phyloP scores from a whole-genome alignment of 2,888 invertebrate species.

The Phyllotreta cruciferae region DNA sequence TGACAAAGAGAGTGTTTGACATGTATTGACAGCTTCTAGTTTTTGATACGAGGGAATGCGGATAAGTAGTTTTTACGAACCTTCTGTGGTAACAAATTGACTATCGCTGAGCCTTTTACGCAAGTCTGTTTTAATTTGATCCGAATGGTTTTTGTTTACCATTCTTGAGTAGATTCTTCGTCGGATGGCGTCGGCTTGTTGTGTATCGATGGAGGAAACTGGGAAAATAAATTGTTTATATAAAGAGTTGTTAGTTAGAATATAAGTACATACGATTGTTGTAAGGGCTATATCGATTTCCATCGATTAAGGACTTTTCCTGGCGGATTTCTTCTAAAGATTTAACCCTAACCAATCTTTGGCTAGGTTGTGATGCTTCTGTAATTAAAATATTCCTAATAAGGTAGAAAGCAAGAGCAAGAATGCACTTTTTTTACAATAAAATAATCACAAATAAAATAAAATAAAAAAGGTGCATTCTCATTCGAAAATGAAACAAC shows the following conservation, averaged over 20 bases:
- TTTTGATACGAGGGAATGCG: too few relatives aligned
- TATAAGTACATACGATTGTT: not conserved
- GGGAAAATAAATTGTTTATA: not conserved
- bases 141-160: conserved; percentile 1
- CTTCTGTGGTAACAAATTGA: conserved; percentile 29
- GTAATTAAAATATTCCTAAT: conserved; percentile 43
- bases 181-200: conserved; percentile 49
- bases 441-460: too few relatives aligned
- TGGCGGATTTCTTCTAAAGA: conserved; percentile 74
- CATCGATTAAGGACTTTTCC: conserved; percentile 71
- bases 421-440: conserved; percentile 21
- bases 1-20: not conserved
- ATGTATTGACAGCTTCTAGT: too few relatives aligned
- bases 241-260: conserved; percentile 6
- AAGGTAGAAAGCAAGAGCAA: conserved; percentile 15
- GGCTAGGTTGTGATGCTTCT: conserved; percentile 53
- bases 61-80: conserved; percentile 18
- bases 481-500: conserved; percentile 46
- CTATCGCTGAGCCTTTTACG: conserved; percentile 33
- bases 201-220: conserved; percentile 7
- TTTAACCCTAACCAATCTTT: conserved; percentile 61
- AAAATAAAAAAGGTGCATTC: conserved; percentile 51
- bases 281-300: not conserved
- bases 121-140: conserved; percentile 27
- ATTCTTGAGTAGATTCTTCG: conserved; percentile 44